Evolutionary conservation across 2,888 invertebrate species (phyloP).

Genomic region (Seira musarum): DNA sequence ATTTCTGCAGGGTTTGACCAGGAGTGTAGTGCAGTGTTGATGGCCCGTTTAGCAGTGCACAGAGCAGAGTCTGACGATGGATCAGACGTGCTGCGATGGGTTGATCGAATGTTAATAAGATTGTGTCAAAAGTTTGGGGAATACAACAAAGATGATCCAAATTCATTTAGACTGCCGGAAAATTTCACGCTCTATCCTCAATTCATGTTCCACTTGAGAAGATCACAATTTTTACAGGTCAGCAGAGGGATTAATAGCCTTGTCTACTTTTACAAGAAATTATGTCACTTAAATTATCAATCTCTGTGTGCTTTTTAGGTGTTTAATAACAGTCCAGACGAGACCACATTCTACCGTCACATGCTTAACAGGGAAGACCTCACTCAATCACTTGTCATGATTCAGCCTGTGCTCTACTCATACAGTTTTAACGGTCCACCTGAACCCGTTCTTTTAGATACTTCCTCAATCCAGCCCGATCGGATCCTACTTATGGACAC

Average conservation of each 20-base stretch:
- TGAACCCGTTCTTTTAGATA: conserved; percentile 97
- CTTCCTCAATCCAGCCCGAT: conserved; percentile 97
- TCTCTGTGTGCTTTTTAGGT: too few species aligned
- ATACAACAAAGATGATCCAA: conserved; percentile 97
- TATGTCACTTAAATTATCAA: too few species aligned
- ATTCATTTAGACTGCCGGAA: conserved; percentile 94
- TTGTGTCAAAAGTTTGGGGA: conserved; percentile 99
- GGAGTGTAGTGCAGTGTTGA: conserved; percentile 97
- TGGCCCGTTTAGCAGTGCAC: conserved; percentile 97
- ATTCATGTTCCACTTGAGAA: conserved; percentile 98
- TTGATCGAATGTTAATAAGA: conserved; percentile 97
- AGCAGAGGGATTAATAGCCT: too few species aligned
- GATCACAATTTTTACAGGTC: conserved; percentile 99
- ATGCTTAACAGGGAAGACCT: conserved; percentile 98
- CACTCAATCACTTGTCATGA: conserved; percentile 98
- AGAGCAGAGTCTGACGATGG: conserved; percentile 96
- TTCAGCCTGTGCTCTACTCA: conserved; percentile 98
- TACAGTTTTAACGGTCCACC: conserved; percentile 99
- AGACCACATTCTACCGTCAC: conserved; percentile 97
- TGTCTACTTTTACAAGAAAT: too few species aligned
- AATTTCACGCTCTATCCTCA: conserved; percentile 99
- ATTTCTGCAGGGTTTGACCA: conserved; percentile 97
- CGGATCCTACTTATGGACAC: conserved; percentile 99
- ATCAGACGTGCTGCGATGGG: conserved; percentile 98
- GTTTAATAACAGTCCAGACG: conserved; percentile 99